These are phyloP conservation scores for Centropus unirufus DNA, from an alignment of 2,113 vertebrate species.

Conservation along the genomic window DNA sequence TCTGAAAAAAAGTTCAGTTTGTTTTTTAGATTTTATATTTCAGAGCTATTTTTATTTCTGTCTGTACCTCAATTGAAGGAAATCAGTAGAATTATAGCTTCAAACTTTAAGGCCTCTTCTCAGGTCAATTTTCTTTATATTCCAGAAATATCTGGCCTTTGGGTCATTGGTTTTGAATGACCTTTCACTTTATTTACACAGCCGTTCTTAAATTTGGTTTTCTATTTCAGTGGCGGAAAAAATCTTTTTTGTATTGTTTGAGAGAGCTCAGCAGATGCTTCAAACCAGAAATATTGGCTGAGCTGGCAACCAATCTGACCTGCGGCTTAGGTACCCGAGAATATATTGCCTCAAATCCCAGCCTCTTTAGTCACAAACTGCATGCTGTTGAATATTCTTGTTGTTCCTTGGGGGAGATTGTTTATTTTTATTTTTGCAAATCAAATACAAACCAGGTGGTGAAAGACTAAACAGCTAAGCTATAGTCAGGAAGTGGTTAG, in stretches of 20 bases:
- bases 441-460: constrained; percentile 58
- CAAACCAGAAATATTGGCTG: constrained; percentile 44
- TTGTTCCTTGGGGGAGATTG: constrained; percentile 6
- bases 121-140: constrained; percentile 38
- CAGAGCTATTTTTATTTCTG: not conserved
- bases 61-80: not conserved
- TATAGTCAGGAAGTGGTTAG: constrained; percentile 49
- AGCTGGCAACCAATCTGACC: constrained; percentile 5
- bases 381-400: constrained; percentile 30
- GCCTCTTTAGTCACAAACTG: constrained; percentile 4
- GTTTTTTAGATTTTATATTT: not conserved
- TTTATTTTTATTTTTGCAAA: constrained; percentile 53
- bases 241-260: constrained; percentile 50
- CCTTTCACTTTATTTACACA: constrained; percentile 59
- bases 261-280: constrained; percentile 16
- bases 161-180: constrained; percentile 22
- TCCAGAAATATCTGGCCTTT: not conserved
- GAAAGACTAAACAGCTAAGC: constrained; percentile 26
- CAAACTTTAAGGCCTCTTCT: not conserved
- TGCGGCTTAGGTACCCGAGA: constrained; percentile 30
- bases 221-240: constrained; percentile 44
- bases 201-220: constrained; percentile 37
- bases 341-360: not conserved
- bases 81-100: not conserved
- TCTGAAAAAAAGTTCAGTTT: not conserved